Evolutionary conservation across 2,888 invertebrate genomes (phyloP), one percentile per base, ranked within the genome.

Genomic region (Caenorhabditis becei): DNA sequence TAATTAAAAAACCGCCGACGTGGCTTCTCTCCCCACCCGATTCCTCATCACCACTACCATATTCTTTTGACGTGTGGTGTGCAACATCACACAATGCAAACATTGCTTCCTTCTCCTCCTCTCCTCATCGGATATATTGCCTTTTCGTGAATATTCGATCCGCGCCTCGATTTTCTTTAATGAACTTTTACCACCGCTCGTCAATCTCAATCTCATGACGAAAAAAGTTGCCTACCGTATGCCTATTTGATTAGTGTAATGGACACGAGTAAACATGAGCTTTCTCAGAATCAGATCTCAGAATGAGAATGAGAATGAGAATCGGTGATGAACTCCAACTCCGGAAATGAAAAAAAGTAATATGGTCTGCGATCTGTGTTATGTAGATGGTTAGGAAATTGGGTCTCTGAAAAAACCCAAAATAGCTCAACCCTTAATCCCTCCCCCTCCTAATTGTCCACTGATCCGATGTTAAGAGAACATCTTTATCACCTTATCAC

Each of bases 11-110:
- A 18, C 62, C 59, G 61, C 23, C 56, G 18, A 11, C 10, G 37
- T 65, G 10, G 32, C 32, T 41, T 41, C 11, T 41, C 2, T 7
- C 14, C 41, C 14, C 14, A 14, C 14, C 41, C 14, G 11, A 5
- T 41, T 5, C 51, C 41, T 41, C 62, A 53, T 70, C 56, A n/a
- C 58, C 53, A 75, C 75, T 75, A 75, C 66, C 75, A 75, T 75
- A 75, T 75, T 75, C 75, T 67, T 75, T 75, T 75, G 75, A 75
- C 75, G 75, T 75, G 47, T 20, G 61, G 44, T 49, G 56, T 75
- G 75, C 75, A 75, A 75, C 74, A 74, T 74, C 72, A 74, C 74
- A 75, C 74, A 75, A 75, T 66, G 75, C 75, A 75, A 75, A 75
- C 75, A 75, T 75, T 75, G 75, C 71, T 71, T 66, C 61, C 71